Base-by-base conservation (phyloP, 1,140 invertebrate species). In the Mesaphorura yosii region DNA sequence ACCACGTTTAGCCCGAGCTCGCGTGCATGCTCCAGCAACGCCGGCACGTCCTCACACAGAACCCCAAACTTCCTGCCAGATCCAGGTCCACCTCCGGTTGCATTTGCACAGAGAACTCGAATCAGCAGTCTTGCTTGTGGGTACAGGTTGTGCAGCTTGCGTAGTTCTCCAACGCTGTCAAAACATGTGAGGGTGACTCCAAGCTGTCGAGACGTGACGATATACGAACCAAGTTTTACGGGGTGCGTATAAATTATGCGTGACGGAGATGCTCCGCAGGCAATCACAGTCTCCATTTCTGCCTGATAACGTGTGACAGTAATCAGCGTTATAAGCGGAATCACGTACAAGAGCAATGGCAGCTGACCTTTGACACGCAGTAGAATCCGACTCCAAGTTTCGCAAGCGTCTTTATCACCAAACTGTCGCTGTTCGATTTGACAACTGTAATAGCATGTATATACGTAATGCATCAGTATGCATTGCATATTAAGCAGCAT, bases 171-270 rank as follows among this genome's bases (percentile, higher is more conserved):
- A 70, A 90, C 88, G 65, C 89, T 96, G 70, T 98, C 95, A 70
- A 96, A 96, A 2, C 93, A 98, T 83, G 96, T 93, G 25, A 79
- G 74, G 57, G 78, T 72, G 22, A 98, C 86, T 4, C 83, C 79
- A 6, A 78, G 71, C 31, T 80, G 75, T 12, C 77, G 75, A 42
- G 94, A 90, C 75, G 91, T 84, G 44, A 81, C 79, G 64, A 98
- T 83, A 69, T 93, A 92, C 20, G 87, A 90, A n/a, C 80, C 77
- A 52, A 88, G 88, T 69, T 98, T 98, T 62, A 90, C 91, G 1
- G 95, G 94, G 76, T 98, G 97, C 31, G 94, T 95, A 72, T 93
- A 98, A 62, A 98, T 92, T 53, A 98, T 94, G 58, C 83, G 80
- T 4, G 78, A 77, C 0, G 88, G 76, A 27, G 75, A 69, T 0